These are phyloP conservation scores for Adoxophyes honmai DNA, from an alignment of 1,140 invertebrate genomes.

Conservation along the genomic window DNA sequence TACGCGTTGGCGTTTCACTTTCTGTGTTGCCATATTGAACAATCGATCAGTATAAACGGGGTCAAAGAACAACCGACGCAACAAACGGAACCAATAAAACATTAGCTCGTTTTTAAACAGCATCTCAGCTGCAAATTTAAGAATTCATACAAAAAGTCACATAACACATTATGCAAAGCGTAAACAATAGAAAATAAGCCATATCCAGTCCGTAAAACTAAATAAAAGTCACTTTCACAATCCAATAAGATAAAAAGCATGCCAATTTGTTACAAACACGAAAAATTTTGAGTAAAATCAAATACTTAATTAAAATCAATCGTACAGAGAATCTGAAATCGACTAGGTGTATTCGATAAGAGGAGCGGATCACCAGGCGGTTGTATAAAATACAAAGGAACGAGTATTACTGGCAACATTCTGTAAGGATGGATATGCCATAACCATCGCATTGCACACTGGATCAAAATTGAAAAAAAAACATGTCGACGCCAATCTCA, in stretches of 20 bases:
- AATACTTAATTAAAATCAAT: not conserved
- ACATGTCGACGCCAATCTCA: too few species aligned
- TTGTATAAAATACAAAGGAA: too few species aligned
- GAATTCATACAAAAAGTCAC: not conserved
- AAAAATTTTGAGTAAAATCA: constrained; percentile 11
- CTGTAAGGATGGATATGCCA: too few species aligned
- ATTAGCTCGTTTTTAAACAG: constrained; percentile 18
- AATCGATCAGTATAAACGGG: constrained; percentile 31
- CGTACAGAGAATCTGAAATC: too few species aligned
- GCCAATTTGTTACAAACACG: constrained; percentile 40
- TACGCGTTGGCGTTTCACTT: too few species aligned
- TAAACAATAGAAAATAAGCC: constrained; percentile 70
- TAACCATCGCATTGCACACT: too few species aligned
- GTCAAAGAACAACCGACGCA: constrained; percentile 49
- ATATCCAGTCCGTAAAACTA: constrained; percentile 20
- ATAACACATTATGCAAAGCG: constrained; percentile 51
- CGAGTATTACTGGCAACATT: too few species aligned
- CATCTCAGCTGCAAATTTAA: not conserved
- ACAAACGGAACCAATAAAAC: constrained; percentile 33
- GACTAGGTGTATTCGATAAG: too few species aligned
- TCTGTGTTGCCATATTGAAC: constrained; percentile 36
- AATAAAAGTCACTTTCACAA: constrained; percentile 35
- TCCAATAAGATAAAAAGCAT: constrained; percentile 37
- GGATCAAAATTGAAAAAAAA: too few species aligned
- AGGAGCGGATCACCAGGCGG: too few species aligned